phyloP scores from a whole-genome alignment of 2,888 invertebrate species.

The Leptinotarsa tumamoca region DNA sequence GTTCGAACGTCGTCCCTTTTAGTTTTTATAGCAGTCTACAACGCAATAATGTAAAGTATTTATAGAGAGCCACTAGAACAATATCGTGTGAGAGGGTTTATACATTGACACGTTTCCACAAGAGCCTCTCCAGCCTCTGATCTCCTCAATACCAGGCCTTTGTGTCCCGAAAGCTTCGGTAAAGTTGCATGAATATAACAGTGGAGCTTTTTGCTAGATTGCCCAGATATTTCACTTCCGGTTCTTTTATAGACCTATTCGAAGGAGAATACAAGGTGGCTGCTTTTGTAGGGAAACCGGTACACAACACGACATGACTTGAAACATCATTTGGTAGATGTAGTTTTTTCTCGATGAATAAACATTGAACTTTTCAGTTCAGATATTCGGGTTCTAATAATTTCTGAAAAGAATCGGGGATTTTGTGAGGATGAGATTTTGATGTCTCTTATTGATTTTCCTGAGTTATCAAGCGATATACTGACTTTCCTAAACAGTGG shows the following conservation, averaged over 20 bases:
- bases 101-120: slow-evolving; percentile 48
- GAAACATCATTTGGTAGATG: too few relatives aligned
- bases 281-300: neutral
- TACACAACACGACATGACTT: too few relatives aligned
- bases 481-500: too few relatives aligned
- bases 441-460: too few relatives aligned
- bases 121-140: slow-evolving; percentile 47
- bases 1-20: slow-evolving; percentile 38
- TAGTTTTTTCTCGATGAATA: too few relatives aligned
- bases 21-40: slow-evolving; percentile 43
- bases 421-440: too few relatives aligned
- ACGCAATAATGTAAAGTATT: slow-evolving; percentile 52
- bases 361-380: too few relatives aligned
- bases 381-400: too few relatives aligned
- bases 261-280: slow-evolving; percentile 37
- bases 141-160: slow-evolving; percentile 51
- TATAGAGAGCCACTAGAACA: slow-evolving; percentile 52
- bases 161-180: slow-evolving; percentile 48
- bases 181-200: slow-evolving; percentile 50
- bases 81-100: slow-evolving; percentile 45
- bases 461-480: too few relatives aligned
- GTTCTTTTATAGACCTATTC: slow-evolving; percentile 45
- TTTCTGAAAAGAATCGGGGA: too few relatives aligned
- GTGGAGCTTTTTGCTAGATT: slow-evolving; percentile 50
- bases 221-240: slow-evolving; percentile 51